Base-by-base conservation (phyloP, 2,888 invertebrate species). In the Spilarctia lutea region DNA sequence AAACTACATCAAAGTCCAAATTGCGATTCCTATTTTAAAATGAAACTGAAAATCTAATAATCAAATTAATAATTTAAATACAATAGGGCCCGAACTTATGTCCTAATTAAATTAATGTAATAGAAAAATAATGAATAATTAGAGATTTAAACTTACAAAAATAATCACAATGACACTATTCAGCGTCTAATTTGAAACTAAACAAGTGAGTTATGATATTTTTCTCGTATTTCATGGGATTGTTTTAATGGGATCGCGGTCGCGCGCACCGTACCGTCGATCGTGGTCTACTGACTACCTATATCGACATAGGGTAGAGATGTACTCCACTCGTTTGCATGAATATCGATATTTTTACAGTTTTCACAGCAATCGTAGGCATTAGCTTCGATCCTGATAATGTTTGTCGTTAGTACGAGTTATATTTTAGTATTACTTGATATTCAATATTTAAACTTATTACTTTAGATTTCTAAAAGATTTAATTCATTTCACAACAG, bases 231-330 rank as follows among this genome's bases (percentile, higher is more conserved):
- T 77, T 76, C 73, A 69, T 77, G 79, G 87, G 85, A 80, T 82
- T 81, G 79, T 65, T 74, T 74, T 68, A 73, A 66, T 65, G 27
- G 65, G 83, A 85, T 83, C 91, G 89, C 92, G 86, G 86, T 81
- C 82, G 86, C 84, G 86, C 92, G 88, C 84, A 88, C 91, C 87
- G 90, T 85, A 90, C 88, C 92, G 88, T 82, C 91, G 89, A 84
- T 83, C 86, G 91, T 89, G 82, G 88, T 91, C 86, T 86, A 90
- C 91, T 87, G 89, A 94, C 93, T 94, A 91, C 86, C 90, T 89
- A 88, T 86, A 87, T 89, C 86, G 86, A 88, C 83, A 82, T 33
- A 42, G 79, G 76, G 74, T 92, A 93, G 93, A 82, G 94, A 87
- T 87, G 94, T 75, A 83, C 81, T 83, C 85, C 70, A 73, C 79